These are phyloP conservation scores for Muscicapa comitata DNA, from an alignment of 2,797 vertebrate species.

Conservation along the genomic window DNA sequence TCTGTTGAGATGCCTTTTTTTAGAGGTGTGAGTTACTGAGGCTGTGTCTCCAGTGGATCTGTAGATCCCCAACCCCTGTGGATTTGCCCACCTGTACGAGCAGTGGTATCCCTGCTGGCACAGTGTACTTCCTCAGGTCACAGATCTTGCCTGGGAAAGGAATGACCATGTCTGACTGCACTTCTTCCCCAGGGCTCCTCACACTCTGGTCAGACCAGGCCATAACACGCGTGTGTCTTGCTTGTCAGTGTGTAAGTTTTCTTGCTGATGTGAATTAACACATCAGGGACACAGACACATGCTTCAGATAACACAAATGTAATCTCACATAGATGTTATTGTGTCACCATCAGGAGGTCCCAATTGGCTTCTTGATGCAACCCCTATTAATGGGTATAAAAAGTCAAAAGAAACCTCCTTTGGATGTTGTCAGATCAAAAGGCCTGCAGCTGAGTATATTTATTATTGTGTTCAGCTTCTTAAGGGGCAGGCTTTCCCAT, in stretches of 20 bases:
- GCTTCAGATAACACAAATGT: background rate
- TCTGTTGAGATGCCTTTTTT: background rate
- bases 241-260: background rate
- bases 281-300: no score
- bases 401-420: background rate
- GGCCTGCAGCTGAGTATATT: background rate
- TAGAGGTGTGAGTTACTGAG: background rate
- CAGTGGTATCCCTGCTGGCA: fast-evolving
- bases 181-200: background rate
- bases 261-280: background rate
- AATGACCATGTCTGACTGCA: fast-evolving
- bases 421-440: background rate
- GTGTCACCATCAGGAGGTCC: fast-evolving
- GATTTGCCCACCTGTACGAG: background rate
- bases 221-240: fast-evolving
- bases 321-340: background rate
- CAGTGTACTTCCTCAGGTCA: fast-evolving
- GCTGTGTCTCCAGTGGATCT: background rate
- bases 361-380: background rate
- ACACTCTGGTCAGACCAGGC: background rate
- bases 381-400: background rate
- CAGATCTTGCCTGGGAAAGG: background rate
- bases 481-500: background rate
- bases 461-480: background rate
- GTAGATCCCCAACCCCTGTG: background rate